Evolutionary conservation across 2,113 vertebrate genomes (phyloP).

Genomic region (Neogobius melanostomus): DNA sequence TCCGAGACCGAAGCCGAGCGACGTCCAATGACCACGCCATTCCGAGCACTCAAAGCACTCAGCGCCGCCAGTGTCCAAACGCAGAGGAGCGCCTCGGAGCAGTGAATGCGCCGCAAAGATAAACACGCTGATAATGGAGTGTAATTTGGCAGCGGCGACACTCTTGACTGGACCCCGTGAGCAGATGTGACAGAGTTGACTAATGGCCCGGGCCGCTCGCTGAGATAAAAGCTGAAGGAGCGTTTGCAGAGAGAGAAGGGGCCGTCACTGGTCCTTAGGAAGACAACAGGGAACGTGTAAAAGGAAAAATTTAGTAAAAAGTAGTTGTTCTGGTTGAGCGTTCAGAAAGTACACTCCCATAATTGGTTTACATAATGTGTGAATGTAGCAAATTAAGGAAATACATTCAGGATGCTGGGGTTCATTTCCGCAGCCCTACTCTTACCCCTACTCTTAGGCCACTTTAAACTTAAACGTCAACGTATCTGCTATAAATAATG

Average conservation of each 20-base stretch:
- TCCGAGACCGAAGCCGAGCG: conserved; percentile 18
- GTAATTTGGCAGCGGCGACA: conserved; percentile 18
- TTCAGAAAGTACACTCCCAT: no score
- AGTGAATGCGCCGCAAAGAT: not conserved
- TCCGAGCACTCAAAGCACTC: not conserved
- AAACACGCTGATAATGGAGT: conserved; percentile 1
- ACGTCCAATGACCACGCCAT: conserved; percentile 15
- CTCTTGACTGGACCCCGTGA: conserved; percentile 30
- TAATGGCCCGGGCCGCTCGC: conserved; percentile 49
- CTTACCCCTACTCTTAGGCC: no score
- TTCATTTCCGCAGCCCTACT: no score
- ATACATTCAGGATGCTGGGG: no score
- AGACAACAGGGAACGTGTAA: conserved; percentile 2
- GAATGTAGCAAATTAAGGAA: no score
- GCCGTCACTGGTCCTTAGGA: not conserved
- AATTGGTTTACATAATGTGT: no score
- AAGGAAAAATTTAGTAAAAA: not conserved
- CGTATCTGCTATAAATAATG: no score
- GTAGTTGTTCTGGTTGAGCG: no score
- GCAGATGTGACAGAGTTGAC: conserved; percentile 50
- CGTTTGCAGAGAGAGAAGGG: conserved; percentile 31
- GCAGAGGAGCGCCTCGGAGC: not conserved
- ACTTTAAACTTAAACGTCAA: no score
- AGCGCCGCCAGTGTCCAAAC: not conserved
- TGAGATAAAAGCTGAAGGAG: conserved; percentile 57